These are phyloP conservation scores for Heterocephalus glaber DNA, from an alignment of 2,113 vertebrate species.

Conservation along the genomic window DNA sequence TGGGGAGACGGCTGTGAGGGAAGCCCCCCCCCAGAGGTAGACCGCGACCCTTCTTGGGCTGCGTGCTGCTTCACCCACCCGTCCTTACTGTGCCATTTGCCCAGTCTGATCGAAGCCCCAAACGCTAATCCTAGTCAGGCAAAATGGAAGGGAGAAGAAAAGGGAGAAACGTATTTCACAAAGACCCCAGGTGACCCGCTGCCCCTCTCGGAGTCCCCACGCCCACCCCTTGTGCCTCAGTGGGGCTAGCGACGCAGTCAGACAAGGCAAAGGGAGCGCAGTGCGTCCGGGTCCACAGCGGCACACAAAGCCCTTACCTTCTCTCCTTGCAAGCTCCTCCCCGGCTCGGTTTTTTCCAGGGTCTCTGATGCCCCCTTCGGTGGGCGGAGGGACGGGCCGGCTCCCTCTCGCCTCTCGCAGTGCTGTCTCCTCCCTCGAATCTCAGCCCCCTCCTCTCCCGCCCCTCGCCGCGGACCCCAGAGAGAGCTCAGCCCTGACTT, in stretches of 20 bases:
- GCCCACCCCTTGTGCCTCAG: background rate
- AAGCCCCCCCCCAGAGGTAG: background rate
- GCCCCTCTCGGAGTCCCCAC: background rate
- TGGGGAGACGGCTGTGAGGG: background rate
- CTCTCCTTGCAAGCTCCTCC: constrained; percentile 74
- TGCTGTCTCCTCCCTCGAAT: background rate
- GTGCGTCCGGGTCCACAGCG: background rate
- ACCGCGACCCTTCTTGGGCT: background rate
- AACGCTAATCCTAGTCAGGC: background rate
- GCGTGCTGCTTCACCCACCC: background rate
- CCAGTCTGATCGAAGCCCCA: constrained; percentile 25
- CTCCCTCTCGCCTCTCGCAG: background rate
- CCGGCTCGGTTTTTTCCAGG: constrained; percentile 59
- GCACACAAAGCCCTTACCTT: constrained; percentile 79
- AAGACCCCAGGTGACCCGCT: background rate
- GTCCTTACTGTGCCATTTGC: constrained; percentile 3
- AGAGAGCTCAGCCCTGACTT: background rate
- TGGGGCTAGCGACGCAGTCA: background rate
- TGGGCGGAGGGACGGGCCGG: constrained; percentile 72
- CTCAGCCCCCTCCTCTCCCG: constrained; percentile 14
- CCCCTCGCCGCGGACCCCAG: background rate
- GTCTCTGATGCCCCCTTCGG: constrained; percentile 81
- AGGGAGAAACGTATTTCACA: background rate
- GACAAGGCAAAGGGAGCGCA: background rate
- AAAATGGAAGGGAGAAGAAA: background rate